These are phyloP conservation scores for Rana temporaria DNA, from an alignment of 2,113 vertebrate genomes.

Conservation along the genomic window DNA sequence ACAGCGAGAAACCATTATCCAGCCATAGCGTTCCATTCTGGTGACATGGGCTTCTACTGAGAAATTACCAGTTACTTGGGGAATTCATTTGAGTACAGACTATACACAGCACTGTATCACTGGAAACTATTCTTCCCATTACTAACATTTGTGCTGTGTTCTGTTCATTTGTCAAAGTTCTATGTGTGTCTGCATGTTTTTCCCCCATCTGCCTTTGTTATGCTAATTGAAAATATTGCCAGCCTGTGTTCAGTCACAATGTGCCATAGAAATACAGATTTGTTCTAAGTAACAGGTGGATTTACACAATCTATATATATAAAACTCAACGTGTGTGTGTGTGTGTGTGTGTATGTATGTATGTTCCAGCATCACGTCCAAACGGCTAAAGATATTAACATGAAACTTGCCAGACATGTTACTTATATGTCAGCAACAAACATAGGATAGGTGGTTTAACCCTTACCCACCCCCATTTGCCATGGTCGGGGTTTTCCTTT, in stretches of 20 bases:
- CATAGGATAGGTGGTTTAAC: too few species aligned
- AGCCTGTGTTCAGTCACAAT: not conserved
- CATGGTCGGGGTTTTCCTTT: too few species aligned
- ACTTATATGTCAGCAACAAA: too few species aligned
- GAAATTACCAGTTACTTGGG: constrained; percentile 27
- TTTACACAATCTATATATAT: not conserved
- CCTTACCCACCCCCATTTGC: too few species aligned
- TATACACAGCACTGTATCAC: constrained; percentile 23
- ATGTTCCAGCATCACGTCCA: too few species aligned
- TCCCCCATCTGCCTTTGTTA: not conserved
- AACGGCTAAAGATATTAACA: too few species aligned
- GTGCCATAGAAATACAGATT: not conserved
- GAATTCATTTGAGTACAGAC: constrained; percentile 6
- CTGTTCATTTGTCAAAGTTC: constrained; percentile 5
- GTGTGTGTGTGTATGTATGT: too few species aligned
- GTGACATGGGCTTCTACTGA: constrained; percentile 18
- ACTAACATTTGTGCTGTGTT: constrained; percentile 16
- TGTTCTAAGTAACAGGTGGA: constrained; percentile 5
- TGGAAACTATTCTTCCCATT: constrained; percentile 18
- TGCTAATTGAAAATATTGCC: not conserved
- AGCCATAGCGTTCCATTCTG: constrained; percentile 15
- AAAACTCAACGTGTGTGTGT: too few species aligned
- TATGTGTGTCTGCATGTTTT: constrained; percentile 4
- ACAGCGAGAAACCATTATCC: constrained; percentile 40
- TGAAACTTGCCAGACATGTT: too few species aligned